Conservation (phyloP, 2,888 invertebrate species). For the Mythimna lalbum region DNA sequence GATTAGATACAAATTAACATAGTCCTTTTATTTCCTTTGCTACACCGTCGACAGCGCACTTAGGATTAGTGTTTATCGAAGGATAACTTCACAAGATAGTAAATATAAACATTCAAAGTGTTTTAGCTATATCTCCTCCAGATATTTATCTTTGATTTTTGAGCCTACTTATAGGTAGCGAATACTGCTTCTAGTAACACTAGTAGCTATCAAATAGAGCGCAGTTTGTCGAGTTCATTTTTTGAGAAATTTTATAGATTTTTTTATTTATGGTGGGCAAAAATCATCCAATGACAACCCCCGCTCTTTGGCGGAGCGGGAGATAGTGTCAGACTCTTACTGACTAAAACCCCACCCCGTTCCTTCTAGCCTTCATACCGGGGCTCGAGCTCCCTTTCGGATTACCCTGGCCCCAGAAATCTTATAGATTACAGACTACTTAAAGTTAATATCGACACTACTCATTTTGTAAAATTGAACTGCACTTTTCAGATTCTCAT, state of each 20-base stretch:
- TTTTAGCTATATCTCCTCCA: slow-evolving; percentile 35
- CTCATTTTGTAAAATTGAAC: too few relatives aligned
- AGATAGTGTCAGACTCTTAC: too few relatives aligned
- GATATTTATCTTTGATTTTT: slow-evolving; percentile 12
- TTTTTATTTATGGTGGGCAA: too few relatives aligned
- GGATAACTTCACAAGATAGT: slow-evolving; percentile 8
- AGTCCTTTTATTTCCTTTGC: slow-evolving; percentile 16
- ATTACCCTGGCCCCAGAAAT: too few relatives aligned
- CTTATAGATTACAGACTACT: too few relatives aligned
- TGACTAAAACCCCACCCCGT: too few relatives aligned
- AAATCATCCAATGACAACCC: too few relatives aligned
- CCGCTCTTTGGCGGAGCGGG: too few relatives aligned
- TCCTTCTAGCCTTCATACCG: too few relatives aligned
- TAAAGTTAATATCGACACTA: too few relatives aligned
- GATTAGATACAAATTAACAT: background rate
- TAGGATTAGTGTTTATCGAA: slow-evolving; percentile 26
- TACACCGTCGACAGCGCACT: slow-evolving; percentile 16
- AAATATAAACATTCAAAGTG: slow-evolving; percentile 39
- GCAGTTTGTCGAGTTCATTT: background rate
- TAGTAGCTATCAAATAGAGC: background rate
- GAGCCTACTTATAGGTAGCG: background rate
- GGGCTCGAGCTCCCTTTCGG: too few relatives aligned
- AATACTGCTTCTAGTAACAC: slow-evolving; percentile 3
- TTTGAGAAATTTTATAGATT: background rate
- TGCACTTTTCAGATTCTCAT: background rate